Evolutionary conservation across 1,140 invertebrate genomes (phyloP), one percentile per base, ranked within the genome.

Genomic region (Drosophila arawakana): DNA sequence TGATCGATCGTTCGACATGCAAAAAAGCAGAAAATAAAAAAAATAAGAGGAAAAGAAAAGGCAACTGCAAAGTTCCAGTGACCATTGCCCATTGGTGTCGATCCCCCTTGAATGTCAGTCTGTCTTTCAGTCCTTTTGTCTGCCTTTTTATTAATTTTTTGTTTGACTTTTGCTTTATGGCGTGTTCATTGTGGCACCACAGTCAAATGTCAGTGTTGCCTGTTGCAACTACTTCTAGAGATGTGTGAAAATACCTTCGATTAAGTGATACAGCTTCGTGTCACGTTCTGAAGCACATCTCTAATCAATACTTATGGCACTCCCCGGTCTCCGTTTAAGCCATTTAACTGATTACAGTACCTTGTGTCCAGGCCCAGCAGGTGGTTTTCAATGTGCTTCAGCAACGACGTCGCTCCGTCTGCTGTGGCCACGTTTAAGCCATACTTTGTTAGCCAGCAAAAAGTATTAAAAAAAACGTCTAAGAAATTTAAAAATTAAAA

Each of bases 91-190:
- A 59, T 30, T 43, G 34, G 34, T 72, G 60, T 65, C 52, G 72
- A 76, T 46, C 60, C 54, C 50, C 10, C 59, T 57, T 35, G 35
- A 34, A 25, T 52, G 21, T 50, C 47, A 25, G 7, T 63, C 50
- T 30, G 10, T 41, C 34, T 11, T 0, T 35, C 54, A 9, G 9
- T 44, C 25, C 34, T 60, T 60, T 68, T 66, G 49, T 72, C 73
- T 78, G 68, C 69, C 46, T 89, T 77, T 69, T 89, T 89, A 55
- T 89, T 89, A 89, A 89, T 89, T 89, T 88, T 89, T 89, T 89
- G 84, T 89, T 89, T 89, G 84, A 89, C 84, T 89, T 89, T 89
- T 84, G 84, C 84, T 89, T 89, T 89, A 89, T 89, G 84, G 84
- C 78, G 84, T 89, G 84, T 89, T 89, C 84, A 89, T 88, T 88